phyloP scores from a whole-genome alignment of 64 coral and sea anemone species.

The Montipora efflorescens region DNA sequence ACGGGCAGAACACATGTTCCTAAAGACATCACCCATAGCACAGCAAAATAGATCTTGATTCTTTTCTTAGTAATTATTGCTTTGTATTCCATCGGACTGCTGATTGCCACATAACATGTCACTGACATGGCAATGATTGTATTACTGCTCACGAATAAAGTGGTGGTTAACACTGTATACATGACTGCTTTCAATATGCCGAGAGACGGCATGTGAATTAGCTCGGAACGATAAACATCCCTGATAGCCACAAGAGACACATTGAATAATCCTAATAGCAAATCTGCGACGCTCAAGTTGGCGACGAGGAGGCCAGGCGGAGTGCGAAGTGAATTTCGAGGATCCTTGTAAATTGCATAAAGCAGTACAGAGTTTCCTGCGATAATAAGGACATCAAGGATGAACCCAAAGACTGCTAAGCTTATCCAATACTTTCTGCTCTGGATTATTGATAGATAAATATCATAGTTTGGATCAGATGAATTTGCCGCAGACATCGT shows the following conservation, averaged over 20 bases:
- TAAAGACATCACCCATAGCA: conserved; percentile 13
- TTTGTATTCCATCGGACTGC: conserved; percentile 21
- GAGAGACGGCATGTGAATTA: background rate
- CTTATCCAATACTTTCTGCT: background rate
- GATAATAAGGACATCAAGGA: background rate
- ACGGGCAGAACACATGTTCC: conserved; percentile 14
- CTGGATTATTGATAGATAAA: conserved; percentile 14
- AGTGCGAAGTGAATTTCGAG: background rate
- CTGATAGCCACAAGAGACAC: conserved; percentile 8
- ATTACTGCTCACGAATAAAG: background rate
- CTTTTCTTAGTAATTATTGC: conserved; percentile 1
- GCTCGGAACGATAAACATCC: conserved; percentile 19
- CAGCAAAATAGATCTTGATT: conserved; percentile 21
- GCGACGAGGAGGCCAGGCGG: background rate
- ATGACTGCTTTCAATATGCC: background rate
- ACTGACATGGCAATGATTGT: conserved; percentile 2
- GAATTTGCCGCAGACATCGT: conserved; percentile 4
- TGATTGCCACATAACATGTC: conserved; percentile 27
- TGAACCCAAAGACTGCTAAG: conserved; percentile 6
- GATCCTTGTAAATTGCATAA: conserved; percentile 21
- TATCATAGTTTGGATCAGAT: conserved; percentile 11
- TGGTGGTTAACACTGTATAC: background rate
- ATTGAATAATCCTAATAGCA: conserved; percentile 3
- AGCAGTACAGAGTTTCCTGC: background rate
- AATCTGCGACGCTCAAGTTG: conserved; percentile 20